These are phyloP conservation scores for Glaucomys volans DNA, from an alignment of 2,113 vertebrate species.

Conservation along the genomic window DNA sequence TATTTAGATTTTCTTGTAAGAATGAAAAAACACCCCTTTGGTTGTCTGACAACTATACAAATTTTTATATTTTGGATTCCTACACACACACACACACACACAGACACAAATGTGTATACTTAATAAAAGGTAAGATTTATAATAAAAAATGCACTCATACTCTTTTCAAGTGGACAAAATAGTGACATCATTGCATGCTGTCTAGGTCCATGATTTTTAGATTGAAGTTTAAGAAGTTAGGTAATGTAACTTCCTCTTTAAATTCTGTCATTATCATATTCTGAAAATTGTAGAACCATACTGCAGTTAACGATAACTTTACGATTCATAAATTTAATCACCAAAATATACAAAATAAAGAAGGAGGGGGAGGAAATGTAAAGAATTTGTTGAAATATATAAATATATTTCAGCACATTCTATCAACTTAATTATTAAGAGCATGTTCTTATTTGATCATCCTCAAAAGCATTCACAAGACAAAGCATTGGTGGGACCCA, in stretches of 20 bases:
- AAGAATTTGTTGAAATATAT: not conserved
- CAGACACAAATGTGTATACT: not conserved
- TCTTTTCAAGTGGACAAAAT: not conserved
- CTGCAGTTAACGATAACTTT: not conserved
- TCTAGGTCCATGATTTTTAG: not conserved
- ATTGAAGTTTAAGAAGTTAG: no score
- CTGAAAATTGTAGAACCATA: not conserved
- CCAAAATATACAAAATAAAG: not conserved
- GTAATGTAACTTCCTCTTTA: not conserved
- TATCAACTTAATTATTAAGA: not conserved
- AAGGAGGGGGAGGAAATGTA: not conserved
- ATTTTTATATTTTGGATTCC: not conserved
- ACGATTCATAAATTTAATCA: not conserved
- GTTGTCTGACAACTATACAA: not conserved
- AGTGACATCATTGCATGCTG: not conserved
- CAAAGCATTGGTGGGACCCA: not conserved
- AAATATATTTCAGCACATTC: not conserved
- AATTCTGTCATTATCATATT: not conserved
- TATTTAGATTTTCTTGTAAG: not conserved
- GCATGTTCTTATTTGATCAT: not conserved
- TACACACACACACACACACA: no score
- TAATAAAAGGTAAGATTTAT: not conserved
- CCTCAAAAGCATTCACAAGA: not conserved
- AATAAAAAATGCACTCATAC: not conserved
- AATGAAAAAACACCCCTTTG: not conserved